phyloP scores from a whole-genome alignment of 2,888 invertebrate genomes.

The Harpalus rubripes region DNA sequence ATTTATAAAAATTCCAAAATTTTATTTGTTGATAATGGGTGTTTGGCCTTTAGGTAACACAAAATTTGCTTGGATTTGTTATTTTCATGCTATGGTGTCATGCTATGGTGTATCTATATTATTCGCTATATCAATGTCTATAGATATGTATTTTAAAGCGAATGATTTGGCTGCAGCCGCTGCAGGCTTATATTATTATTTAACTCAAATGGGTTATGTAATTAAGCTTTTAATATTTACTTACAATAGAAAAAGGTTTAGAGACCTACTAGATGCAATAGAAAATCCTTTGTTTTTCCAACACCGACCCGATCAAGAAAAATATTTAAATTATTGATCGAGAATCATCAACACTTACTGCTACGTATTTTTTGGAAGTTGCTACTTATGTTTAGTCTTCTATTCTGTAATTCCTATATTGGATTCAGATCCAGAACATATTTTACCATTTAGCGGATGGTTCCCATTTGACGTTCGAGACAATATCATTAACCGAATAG shows the following conservation, averaged over 20 bases:
- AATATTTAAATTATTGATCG: constrained; percentile 65
- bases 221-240: constrained; percentile 69
- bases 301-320: constrained; percentile 63
- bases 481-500: constrained; percentile 57
- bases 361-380: constrained; percentile 64
- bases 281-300: constrained; percentile 65
- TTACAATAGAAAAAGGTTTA: constrained; percentile 65
- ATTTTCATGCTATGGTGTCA: constrained; percentile 17
- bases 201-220: constrained; percentile 69
- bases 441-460: constrained; percentile 70
- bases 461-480: constrained; percentile 68
- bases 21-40: background rate
- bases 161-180: constrained; percentile 68
- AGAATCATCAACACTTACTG: constrained; percentile 57
- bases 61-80: constrained; percentile 26
- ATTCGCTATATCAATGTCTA: constrained; percentile 17
- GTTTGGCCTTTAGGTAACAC: constrained; percentile 35
- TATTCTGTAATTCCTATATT: constrained; percentile 69
- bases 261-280: constrained; percentile 66
- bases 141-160: constrained; percentile 49
- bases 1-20: constrained; percentile 37
- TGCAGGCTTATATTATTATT: constrained; percentile 69
- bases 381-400: constrained; percentile 67
- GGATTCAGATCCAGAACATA: constrained; percentile 67
- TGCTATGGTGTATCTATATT: constrained; percentile 13